Evolutionary conservation across 2,113 vertebrate species (phyloP), one percentile per base, ranked within the genome.

Genomic region (Chunga burmeisteri): DNA sequence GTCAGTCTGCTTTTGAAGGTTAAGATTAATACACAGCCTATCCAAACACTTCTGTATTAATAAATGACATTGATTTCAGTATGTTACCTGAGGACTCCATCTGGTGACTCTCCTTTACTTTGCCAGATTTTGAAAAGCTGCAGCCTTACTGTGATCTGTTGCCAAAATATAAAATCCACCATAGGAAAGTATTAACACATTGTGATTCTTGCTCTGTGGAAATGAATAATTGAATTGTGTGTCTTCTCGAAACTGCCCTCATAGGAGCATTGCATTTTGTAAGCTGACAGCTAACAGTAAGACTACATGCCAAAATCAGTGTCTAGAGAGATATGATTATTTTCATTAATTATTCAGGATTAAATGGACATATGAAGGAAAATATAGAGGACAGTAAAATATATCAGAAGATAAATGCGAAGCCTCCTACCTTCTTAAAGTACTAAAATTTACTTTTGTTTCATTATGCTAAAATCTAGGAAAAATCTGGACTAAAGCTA

Each of bases 21-120:
- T 83, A 86, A 94, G 55, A 91, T 96, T 95, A 93, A 97, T 94
- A 86, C n/a, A 93, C 63, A 79, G 50, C 29, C 47, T 96, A 94
- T 77, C 38, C 68, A 96, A 96, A 83, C 84, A 93, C 22, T 97
- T 94, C 93, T 82, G 56, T 83, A 87, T 87, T 95, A 95, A 93
- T 94, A 96, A 96, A 95, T 81, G 89, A 93, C 81, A 90, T 74
- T 91, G 95, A 93, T 97, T 97, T 97, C 95, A 95, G 81, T 92
- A 90, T 94, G 80, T 90, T 94, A 97, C 95, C 97, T 96, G 91
- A 94, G 81, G 92, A 94, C 91, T 81, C 90, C 97, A 97, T 98
- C 95, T 97, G 89, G 72, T 95, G 61, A 96, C 46, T 86, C 19
- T 47, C 18, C 68, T 94, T 95, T 82, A 95, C 62, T 95, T 95